These are phyloP conservation scores for Periplaneta americana DNA, from an alignment of 1,140 invertebrate genomes.

Conservation along the genomic window DNA sequence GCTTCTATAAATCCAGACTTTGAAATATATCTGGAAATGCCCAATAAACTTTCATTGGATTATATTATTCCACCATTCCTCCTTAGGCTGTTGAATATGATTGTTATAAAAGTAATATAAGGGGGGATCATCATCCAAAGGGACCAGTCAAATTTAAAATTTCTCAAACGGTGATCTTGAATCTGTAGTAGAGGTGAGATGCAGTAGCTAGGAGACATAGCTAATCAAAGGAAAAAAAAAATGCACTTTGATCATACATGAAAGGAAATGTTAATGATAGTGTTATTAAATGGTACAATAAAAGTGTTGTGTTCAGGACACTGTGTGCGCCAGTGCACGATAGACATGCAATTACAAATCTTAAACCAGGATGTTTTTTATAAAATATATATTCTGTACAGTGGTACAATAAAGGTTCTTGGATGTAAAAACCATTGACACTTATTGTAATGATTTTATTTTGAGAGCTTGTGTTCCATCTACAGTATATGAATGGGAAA, in stretches of 20 bases:
- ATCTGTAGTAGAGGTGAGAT: neutral
- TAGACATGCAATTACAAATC: neutral
- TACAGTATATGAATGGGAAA: too few species aligned
- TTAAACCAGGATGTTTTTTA: constrained; percentile 6
- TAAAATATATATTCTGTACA: constrained; percentile 10
- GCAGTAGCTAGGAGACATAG: neutral
- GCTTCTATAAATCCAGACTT: neutral
- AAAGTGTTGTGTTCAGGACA: constrained; percentile 10
- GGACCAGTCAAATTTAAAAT: constrained; percentile 5
- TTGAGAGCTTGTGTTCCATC: too few species aligned
- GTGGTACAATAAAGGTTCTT: constrained; percentile 13
- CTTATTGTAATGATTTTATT: too few species aligned
- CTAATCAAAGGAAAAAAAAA: neutral
- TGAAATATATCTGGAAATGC: neutral
- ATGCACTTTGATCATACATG: neutral
- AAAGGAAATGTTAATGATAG: neutral
- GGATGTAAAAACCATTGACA: constrained; percentile 3
- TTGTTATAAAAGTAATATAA: neutral
- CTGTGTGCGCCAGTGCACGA: neutral
- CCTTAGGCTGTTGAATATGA: neutral
- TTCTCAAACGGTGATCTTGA: neutral
- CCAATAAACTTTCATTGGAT: neutral
- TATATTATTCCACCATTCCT: neutral
- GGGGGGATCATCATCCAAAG: constrained; percentile 3
- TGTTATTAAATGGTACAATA: constrained; percentile 12